Conservation (phyloP, 2,888 invertebrate species). For the Deilephila elpenor region DNA sequence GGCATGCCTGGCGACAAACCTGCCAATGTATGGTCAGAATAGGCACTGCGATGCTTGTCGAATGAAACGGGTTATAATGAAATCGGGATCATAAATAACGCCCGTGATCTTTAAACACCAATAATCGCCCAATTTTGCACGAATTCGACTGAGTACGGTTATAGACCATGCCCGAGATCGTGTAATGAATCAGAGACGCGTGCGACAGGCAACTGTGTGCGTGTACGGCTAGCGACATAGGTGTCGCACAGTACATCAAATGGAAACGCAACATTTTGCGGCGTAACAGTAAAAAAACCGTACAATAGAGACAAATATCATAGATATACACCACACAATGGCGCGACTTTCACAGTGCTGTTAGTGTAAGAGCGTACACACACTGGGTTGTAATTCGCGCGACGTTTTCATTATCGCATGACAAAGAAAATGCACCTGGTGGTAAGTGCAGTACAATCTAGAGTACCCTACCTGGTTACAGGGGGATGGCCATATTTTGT, state of each 20-base stretch:
- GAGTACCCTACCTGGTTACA: too few species aligned
- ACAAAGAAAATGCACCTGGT: neutral
- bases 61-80: too few species aligned
- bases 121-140: too few species aligned
- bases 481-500: too few species aligned
- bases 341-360: conserved; percentile 13
- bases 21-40: too few species aligned
- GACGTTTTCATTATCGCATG: neutral
- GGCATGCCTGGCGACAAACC: too few species aligned
- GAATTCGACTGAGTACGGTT: too few species aligned
- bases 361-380: neutral
- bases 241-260: neutral
- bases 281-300: conserved; percentile 18
- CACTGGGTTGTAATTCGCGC: neutral
- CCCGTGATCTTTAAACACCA: too few species aligned
- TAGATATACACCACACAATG: conserved; percentile 17
- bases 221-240: neutral
- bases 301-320: conserved; percentile 25
- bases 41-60: too few species aligned
- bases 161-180: neutral
- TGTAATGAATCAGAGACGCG: neutral
- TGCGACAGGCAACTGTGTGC: neutral
- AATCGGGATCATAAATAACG: too few species aligned
- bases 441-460: too few species aligned
- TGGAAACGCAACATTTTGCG: conserved; percentile 9